Conservation (phyloP, 2,888 invertebrate species). For the Eilema griseolum region DNA sequence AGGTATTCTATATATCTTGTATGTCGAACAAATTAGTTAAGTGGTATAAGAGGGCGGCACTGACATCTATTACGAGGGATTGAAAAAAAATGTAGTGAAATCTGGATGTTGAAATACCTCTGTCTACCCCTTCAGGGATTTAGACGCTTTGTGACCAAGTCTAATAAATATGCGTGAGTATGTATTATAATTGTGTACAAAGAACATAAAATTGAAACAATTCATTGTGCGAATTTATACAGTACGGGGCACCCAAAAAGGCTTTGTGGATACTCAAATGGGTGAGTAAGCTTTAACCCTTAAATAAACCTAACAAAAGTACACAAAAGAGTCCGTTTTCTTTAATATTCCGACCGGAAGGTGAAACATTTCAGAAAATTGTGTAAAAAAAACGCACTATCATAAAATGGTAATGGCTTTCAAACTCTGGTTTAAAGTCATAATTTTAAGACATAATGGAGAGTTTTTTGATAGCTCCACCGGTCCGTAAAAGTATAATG, state of each 20-base stretch:
- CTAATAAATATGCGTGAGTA: not conserved
- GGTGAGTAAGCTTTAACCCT: conserved; percentile 58
- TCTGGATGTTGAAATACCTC: not conserved
- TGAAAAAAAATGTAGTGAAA: not conserved
- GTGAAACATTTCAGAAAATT: conserved; percentile 47
- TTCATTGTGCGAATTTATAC: conserved; percentile 27
- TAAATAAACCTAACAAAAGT: conserved; percentile 53
- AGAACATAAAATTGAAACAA: conserved; percentile 9
- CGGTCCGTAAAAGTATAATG: conserved; percentile 36
- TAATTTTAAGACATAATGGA: conserved; percentile 43
- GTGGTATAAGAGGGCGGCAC: not conserved
- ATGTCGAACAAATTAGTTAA: not conserved
- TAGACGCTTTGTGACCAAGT: not conserved
- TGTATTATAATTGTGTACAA: not conserved
- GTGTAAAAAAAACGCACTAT: conserved; percentile 51
- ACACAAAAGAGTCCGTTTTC: conserved; percentile 58
- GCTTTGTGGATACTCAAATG: conserved; percentile 49
- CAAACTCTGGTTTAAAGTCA: conserved; percentile 41
- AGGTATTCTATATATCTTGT: not conserved
- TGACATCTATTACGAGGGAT: not conserved
- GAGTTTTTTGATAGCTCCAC: conserved; percentile 38
- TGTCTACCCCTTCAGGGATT: not conserved
- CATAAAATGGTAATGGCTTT: conserved; percentile 50
- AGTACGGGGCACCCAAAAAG: conserved; percentile 36
- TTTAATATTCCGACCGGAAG: conserved; percentile 55